Percentiles rank a stretch among this genome's conserved stretches.
phyloP scores from a whole-genome alignment of 2,888 invertebrate genomes.

The Macaria notata region DNA sequence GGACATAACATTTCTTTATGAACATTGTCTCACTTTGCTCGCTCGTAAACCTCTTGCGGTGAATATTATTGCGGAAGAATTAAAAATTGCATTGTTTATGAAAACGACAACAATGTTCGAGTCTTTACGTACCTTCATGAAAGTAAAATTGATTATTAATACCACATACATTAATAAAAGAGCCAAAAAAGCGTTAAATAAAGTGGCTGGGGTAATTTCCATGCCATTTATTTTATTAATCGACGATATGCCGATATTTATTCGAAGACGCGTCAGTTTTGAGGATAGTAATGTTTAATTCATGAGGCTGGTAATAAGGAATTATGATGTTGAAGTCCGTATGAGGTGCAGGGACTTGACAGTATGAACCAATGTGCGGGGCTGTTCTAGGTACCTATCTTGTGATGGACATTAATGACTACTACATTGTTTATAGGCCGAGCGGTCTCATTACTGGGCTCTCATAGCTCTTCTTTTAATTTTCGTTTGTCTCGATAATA shows the following conservation, averaged over 20 bases:
- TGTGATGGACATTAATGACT: too few relatives aligned
- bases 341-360: slow-evolving; percentile 7
- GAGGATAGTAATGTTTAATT: slow-evolving; percentile 18
- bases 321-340: slow-evolving; percentile 11
- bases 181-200: slow-evolving; percentile 49
- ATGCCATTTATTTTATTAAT: slow-evolving; percentile 56
- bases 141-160: slow-evolving; percentile 76
- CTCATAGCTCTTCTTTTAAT: background rate
- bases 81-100: slow-evolving; percentile 40
- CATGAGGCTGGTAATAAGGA: slow-evolving; percentile 12
- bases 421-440: background rate
- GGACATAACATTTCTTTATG: slow-evolving; percentile 9
- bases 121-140: slow-evolving; percentile 46
- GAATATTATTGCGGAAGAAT: slow-evolving; percentile 46
- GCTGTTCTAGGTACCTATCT: too few relatives aligned
- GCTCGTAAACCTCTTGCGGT: slow-evolving; percentile 7
- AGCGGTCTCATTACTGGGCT: background rate
- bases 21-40: slow-evolving; percentile 13
- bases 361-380: slow-evolving; percentile 5
- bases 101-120: slow-evolving; percentile 42
- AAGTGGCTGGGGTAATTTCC: slow-evolving; percentile 55
- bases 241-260: slow-evolving; percentile 36
- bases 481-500: background rate
- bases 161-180: slow-evolving; percentile 61
- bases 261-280: slow-evolving; percentile 14